A percentile compares a stretch with the other conserved stretches of the same genome.
phyloP scores from a whole-genome alignment of 2,888 invertebrate species.

The Sarcophaga rosellei region DNA sequence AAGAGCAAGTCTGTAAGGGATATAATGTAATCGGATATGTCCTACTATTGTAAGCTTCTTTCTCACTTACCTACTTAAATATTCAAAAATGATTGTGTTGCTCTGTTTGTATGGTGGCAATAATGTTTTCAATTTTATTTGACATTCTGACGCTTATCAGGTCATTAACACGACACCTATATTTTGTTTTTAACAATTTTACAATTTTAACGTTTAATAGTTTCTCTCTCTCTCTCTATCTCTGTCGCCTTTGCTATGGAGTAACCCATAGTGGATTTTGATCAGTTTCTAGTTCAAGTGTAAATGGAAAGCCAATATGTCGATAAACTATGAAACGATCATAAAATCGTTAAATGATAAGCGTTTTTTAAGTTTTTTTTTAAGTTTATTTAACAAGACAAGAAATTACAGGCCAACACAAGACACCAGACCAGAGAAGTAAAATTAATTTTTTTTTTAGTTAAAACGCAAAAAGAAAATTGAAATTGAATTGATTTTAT shows the following conservation, averaged over 20 bases:
- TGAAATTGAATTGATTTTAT: too few relatives aligned
- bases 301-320: neutral
- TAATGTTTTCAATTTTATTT: conserved; percentile 42
- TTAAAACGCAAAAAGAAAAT: too few relatives aligned
- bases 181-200: neutral
- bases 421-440: too few relatives aligned
- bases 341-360: neutral
- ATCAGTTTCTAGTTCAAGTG: conserved; percentile 32
- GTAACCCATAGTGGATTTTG: too few relatives aligned
- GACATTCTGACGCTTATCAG: conserved; percentile 37
- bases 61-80: too few relatives aligned
- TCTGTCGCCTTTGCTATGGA: too few relatives aligned
- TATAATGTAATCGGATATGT: too few relatives aligned
- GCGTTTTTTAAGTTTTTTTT: neutral
- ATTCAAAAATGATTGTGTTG: neutral
- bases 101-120: conserved; percentile 1
- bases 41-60: too few relatives aligned
- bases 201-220: neutral
- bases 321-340: neutral
- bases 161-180: conserved; percentile 45
- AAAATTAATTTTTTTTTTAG: too few relatives aligned
- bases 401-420: too few relatives aligned
- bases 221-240: too few relatives aligned
- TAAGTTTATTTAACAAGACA: neutral
- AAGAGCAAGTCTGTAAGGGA: too few relatives aligned